Conservation (phyloP, 1,140 invertebrate species). For the Leguminivora glycinivorella region DNA sequence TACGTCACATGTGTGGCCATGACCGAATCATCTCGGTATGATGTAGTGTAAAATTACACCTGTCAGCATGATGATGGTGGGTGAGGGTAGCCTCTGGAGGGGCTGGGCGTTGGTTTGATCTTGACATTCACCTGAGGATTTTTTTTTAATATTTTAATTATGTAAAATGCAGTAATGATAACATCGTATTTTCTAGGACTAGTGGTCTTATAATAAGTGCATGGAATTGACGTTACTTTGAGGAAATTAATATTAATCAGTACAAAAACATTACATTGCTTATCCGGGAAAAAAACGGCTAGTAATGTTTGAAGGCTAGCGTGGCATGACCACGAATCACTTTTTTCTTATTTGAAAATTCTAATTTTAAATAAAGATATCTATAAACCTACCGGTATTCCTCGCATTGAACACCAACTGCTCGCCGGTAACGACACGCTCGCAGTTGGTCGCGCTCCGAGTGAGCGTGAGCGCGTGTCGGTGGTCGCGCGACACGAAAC, state of each 20-base stretch:
- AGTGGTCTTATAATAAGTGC: too few species aligned
- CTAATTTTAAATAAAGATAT: too few species aligned
- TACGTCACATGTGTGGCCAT: conserved; percentile 46
- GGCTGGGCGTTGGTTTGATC: conserved; percentile 60
- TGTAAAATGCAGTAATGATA: too few species aligned
- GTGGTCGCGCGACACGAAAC: conserved; percentile 81
- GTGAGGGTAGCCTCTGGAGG: conserved; percentile 41
- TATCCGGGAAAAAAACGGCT: too few species aligned
- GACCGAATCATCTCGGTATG: conserved; percentile 67
- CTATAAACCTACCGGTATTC: conserved; percentile 35
- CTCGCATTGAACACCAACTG: conserved; percentile 38
- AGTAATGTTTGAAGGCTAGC: too few species aligned
- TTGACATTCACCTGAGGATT: conserved; percentile 66
- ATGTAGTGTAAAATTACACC: conserved; percentile 53
- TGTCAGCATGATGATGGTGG: conserved; percentile 37
- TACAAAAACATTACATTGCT: too few species aligned
- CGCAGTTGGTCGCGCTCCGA: conserved; percentile 80
- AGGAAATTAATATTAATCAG: too few species aligned
- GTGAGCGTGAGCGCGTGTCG: conserved; percentile 75
- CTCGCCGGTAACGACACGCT: conserved; percentile 61
- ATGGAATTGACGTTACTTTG: too few species aligned
- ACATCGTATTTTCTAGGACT: too few species aligned
- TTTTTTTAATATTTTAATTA: background rate
- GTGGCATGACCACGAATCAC: too few species aligned
- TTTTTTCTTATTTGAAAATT: too few species aligned